Base-by-base conservation (phyloP, 2,113 vertebrate species). In the Phyllostomus discolor region DNA sequence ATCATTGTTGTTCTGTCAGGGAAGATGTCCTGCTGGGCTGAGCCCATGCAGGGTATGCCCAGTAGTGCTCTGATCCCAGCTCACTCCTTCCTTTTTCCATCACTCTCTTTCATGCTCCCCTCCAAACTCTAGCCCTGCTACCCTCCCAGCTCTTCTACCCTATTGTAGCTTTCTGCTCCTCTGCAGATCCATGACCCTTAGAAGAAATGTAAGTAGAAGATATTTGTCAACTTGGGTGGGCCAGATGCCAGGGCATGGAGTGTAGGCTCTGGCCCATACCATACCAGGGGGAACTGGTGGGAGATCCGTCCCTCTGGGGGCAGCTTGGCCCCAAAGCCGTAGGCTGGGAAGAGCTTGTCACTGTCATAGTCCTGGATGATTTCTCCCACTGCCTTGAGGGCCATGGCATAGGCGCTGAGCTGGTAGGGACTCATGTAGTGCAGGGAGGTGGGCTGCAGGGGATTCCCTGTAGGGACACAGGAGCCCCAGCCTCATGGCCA, bases 281-380 rank as follows among this genome's bases (percentile, higher is more conserved):
- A 31, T 98, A 99, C 99, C 99, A 99, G 98, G 62, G 99, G 99
- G 91, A 99, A 99, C 84, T 99, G 99, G 91, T 99, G 99, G 93
- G 99, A 99, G 97, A 99, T 99, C 97, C 99, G 99, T 97, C 99
- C 99, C 0, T 99, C 99, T 1, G 99, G 99, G 76, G 99, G 99
- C 96, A 99, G 97, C 98, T 99, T 99, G 98, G 99, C 99, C 2
- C 99, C 99, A 6, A 99, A 99, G 92, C 99, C 99, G 0, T 99
- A 99, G 84, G 99, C 99, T 12, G 99, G 99, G 97, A 99, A 99
- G 97, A 99, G 99, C 97, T 99, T 99, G 99, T 99, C 99, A 0
- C 99, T 99, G 99, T 99, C 99, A 2, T 99, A 99, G 99, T 99
- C 99, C 98, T 99, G 99, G 98, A 99, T 99, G 98, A 99, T 99